phyloP scores from a whole-genome alignment of 2,113 vertebrate genomes.

The Tretioscincus oriximinensis region DNA sequence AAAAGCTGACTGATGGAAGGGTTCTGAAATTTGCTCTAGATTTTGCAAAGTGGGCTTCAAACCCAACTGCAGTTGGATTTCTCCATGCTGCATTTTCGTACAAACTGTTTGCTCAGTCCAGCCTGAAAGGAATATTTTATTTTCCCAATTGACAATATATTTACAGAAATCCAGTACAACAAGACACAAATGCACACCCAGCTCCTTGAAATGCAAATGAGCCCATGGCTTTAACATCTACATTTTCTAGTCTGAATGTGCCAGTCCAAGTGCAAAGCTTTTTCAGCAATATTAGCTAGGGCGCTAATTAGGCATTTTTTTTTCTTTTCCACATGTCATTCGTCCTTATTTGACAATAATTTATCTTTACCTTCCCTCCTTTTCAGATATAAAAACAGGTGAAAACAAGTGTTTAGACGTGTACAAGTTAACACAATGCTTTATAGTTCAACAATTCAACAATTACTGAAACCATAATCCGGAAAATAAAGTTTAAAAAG shows the following conservation, averaged over 20 bases:
- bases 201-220: neutral
- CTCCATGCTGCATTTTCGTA: neutral
- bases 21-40: neutral
- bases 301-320: neutral
- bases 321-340: neutral
- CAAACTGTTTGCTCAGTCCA: neutral
- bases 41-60: neutral
- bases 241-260: neutral
- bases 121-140: neutral
- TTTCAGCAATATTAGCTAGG: rapidly evolving
- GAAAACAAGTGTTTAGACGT: conserved; percentile 26
- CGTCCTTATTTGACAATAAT: neutral
- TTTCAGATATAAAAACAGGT: conserved; percentile 26
- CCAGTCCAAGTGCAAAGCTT: neutral
- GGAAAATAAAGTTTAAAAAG: conserved; percentile 36
- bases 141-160: conserved; percentile 1
- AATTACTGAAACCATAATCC: conserved; percentile 28
- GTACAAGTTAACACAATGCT: neutral
- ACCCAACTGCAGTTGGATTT: neutral
- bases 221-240: neutral
- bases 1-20: neutral
- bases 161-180: neutral
- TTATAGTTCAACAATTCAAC: neutral
- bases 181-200: neutral
- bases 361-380: neutral